Percentiles rank a stretch among this genome's conserved stretches.
Evolutionary conservation across 2,113 vertebrate species (phyloP).

Genomic region (Dasyurus viverrinus): DNA sequence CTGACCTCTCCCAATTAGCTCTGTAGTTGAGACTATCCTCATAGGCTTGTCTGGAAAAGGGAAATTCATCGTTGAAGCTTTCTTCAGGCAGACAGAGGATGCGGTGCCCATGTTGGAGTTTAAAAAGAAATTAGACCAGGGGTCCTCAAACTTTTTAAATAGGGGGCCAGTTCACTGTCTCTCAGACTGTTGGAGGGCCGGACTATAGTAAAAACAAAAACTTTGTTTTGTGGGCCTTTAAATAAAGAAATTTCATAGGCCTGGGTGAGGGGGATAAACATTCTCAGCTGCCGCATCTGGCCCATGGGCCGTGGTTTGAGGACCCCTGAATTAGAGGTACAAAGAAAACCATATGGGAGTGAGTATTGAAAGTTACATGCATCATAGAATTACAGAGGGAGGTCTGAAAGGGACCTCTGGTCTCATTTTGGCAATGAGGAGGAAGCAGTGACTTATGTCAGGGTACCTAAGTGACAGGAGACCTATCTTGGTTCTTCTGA

Average conservation of each 20-base stretch:
- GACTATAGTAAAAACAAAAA: too few relatives aligned
- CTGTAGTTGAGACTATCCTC: slow-evolving; percentile 35
- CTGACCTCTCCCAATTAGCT: slow-evolving; percentile 60
- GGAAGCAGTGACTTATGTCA: neutral
- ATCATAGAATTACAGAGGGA: neutral
- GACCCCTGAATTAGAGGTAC: too few relatives aligned
- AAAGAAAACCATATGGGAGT: neutral
- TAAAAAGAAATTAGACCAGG: slow-evolving; percentile 7
- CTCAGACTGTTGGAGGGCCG: too few relatives aligned
- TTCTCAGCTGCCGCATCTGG: too few relatives aligned
- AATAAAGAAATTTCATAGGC: too few relatives aligned
- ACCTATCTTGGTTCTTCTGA: neutral
- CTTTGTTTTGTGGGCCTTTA: too few relatives aligned
- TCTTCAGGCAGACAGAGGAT: slow-evolving; percentile 52
- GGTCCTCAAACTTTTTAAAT: too few relatives aligned
- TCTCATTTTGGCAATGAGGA: neutral
- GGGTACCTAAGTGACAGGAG: neutral
- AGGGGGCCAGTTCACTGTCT: too few relatives aligned
- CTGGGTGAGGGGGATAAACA: too few relatives aligned
- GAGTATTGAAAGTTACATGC: neutral
- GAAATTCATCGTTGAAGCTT: slow-evolving; percentile 14
- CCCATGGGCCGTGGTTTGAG: too few relatives aligned
- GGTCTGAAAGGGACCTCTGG: neutral
- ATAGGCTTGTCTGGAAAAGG: slow-evolving; percentile 11
- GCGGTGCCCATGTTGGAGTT: slow-evolving; percentile 21